Percentiles rank a stretch among this genome's conserved stretches.
Evolutionary conservation across 2,888 invertebrate species (phyloP).

Genomic region (Rhingia campestris): DNA sequence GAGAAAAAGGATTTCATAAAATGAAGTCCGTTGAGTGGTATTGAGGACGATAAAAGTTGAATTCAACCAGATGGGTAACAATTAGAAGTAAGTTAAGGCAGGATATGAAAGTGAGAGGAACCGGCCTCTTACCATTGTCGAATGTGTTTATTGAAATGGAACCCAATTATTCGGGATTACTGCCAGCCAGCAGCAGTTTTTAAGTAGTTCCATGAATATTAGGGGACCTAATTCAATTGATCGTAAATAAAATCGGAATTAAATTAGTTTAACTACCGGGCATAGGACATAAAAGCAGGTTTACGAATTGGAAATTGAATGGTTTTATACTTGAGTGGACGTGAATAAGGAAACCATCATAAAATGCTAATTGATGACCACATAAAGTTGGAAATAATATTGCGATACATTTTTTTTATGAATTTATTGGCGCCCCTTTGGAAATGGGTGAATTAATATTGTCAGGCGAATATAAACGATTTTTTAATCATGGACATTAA

Average conservation of each 20-base stretch:
- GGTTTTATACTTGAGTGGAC: too few relatives aligned
- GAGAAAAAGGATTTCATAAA: neutral
- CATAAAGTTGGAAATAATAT: too few relatives aligned
- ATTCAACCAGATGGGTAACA: slow-evolving; percentile 23
- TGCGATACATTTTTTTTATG: too few relatives aligned
- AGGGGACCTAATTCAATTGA: slow-evolving; percentile 19
- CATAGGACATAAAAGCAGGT: too few relatives aligned
- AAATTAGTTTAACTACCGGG: neutral
- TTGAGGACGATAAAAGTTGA: slow-evolving; percentile 22
- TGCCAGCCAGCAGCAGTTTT: slow-evolving; percentile 32
- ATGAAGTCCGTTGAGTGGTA: slow-evolving; percentile 14
- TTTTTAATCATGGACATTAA: too few relatives aligned
- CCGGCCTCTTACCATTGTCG: slow-evolving; percentile 9
- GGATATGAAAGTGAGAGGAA: neutral
- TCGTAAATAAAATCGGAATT: neutral
- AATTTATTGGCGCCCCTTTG: too few relatives aligned
- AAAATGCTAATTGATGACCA: too few relatives aligned
- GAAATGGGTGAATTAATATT: too few relatives aligned
- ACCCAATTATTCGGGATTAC: slow-evolving; percentile 37
- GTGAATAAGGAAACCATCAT: too few relatives aligned
- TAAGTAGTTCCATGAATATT: neutral
- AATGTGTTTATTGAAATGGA: slow-evolving; percentile 31
- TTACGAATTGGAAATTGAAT: neutral
- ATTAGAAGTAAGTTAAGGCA: slow-evolving; percentile 36
- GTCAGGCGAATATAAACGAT: too few relatives aligned